Evolutionary conservation across 2,888 invertebrate species (phyloP), one percentile per base, ranked within the genome.

Genomic region (Drosophila hamatofila): DNA sequence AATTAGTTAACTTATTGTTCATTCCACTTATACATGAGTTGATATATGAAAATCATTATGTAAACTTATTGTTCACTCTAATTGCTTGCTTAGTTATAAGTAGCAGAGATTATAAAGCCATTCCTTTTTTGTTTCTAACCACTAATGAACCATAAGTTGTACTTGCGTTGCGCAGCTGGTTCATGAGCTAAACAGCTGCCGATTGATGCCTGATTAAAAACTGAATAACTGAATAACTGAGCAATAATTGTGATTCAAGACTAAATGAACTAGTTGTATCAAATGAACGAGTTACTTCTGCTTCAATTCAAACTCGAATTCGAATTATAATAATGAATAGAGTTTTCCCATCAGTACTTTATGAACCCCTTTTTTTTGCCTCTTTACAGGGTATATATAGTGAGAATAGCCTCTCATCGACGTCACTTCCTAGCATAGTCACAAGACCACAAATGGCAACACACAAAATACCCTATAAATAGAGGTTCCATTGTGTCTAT

Each of bases 381-480:
- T n/a, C 23, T 18, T 0, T 33, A 49, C 49, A 49, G 49, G 49
- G 49, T 49, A 49, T 49, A 18, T 18, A 7, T 16, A 6, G 5
- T 30, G 18, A 12, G 14, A 12, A 14, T 30, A 30, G 21, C 18
- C 30, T 2, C 49, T 33, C 49, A 7, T 14, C 49, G 72, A 89
- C 83, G 89, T 87, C 89, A 83, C 82, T 78, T 67, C 60, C 61
- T 59, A 72, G 27, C 54, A 59, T 76, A 76, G 73, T 79, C 81
- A 83, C 89, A 84, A 81, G 76, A 65, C 84, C 82, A 55, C 83
- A 81, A 84, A 84, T 74, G 84, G 84, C 57, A 52, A 75, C 23
- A 65, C 64, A 30, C 58, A 62, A 68, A 68, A 81, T 48, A 39
- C 65, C 56, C 88, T 89, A 89, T 70, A 69, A 88, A 89, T 89